Percentiles rank a stretch among this genome's conserved stretches.
These are phyloP conservation scores for Sitobion miscanthi DNA, from an alignment of 1,140 invertebrate genomes.

Conservation along the genomic window DNA sequence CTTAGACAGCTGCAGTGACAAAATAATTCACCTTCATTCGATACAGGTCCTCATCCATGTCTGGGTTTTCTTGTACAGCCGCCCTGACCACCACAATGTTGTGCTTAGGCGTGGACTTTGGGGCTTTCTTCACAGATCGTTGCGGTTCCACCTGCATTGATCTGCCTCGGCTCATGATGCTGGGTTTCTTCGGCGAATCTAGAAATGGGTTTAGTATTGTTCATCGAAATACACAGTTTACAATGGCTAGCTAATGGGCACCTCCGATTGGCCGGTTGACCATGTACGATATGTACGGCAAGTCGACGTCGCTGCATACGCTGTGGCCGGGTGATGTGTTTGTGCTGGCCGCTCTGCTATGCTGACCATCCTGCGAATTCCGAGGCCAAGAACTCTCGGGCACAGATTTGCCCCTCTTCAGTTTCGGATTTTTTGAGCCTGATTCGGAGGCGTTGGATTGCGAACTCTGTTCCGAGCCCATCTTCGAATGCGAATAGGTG, in stretches of 20 bases:
- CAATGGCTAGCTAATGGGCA: constrained; percentile 60
- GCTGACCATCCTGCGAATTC: constrained; percentile 59
- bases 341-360: constrained; percentile 66
- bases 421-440: constrained; percentile 38
- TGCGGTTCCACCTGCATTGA: not conserved
- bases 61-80: constrained; percentile 10
- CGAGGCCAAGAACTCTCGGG: constrained; percentile 58
- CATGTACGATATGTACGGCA: constrained; percentile 94
- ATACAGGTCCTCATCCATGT: constrained; percentile 30
- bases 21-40: constrained; percentile 12
- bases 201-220: not conserved
- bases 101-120: constrained; percentile 24
- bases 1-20: not conserved
- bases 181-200: constrained; percentile 55
- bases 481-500: not conserved
- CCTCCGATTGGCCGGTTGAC: constrained; percentile 89
- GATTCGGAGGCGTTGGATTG: constrained; percentile 35
- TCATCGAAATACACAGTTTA: not conserved
- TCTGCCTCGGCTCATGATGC: not conserved
- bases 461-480: constrained; percentile 61
- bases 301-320: constrained; percentile 85
- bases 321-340: constrained; percentile 77
- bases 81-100: constrained; percentile 55
- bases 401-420: constrained; percentile 58
- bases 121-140: not conserved